Base-by-base conservation (phyloP, 2,113 vertebrate genomes). In the Labeo catla region DNA sequence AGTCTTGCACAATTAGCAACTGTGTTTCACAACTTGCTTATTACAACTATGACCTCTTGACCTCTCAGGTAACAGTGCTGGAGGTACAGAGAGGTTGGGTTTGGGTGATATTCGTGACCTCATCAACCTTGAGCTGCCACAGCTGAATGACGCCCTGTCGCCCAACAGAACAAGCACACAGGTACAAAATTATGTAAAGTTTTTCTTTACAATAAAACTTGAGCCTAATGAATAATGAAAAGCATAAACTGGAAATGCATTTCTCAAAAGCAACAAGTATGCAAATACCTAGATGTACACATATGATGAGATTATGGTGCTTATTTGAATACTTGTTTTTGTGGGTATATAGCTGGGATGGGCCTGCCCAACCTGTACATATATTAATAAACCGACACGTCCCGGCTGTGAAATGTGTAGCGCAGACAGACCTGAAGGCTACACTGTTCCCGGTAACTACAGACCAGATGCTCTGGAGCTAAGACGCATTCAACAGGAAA, bases 391-490 rank as follows among this genome's bases (percentile, higher is more conserved):
- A 76, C 94, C 93, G 2, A 92, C 93, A 0, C 94, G 96, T 0
- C 96, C 95, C 0, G 96, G 95, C 85, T 97, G 96, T 36, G 96
- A 97, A 92, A 96, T 97, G 94, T 97, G 96, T 88, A 95, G 95
- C 79, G 65, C 93, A 0, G 94, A 93, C 85, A 93, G 94, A 2
- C 96, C 96, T 0, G 88, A 45, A 83, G 79, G 87, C 10, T 95
- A 95, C 34, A 76, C 90, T 0, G 88, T 95, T 0, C 95, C 95
- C 0, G 90, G 91, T 0, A 59, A 91, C 57, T 91, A 95, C 87
- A 61, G 50, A 0, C 94, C 94, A 0, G 93, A 95, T 0, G 90
- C 93, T 4, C 36, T 11, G 0, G 94, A 95, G 87, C 89, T 91
- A 1, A 88, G 91, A 81, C 89, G 94, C 50, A 90, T 95, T 61